Base-by-base conservation (phyloP, 1,140 invertebrate species). In the Cotesia chilonis region DNA sequence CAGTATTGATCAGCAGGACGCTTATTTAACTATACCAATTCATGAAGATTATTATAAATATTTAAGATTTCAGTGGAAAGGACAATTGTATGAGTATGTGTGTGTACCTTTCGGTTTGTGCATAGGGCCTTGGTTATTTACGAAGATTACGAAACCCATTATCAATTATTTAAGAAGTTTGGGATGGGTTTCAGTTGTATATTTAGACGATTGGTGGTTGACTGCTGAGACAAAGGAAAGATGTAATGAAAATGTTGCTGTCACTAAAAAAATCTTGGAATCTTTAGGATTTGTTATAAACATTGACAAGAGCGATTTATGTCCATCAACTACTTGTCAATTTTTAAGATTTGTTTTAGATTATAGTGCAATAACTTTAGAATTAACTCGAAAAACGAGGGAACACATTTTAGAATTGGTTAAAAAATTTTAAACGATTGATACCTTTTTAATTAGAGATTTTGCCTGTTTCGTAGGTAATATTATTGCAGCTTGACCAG, bases 21-120 rank as follows among this genome's bases (percentile, higher is more conserved):
- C 60, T 38, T 63, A 63, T 63, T 14, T 36, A 36, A n/a, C 9
- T 10, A 63, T 63, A 0, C 60, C 60, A n/a, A 63, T 63, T 10
- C 6, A 17, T n/a, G 14, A 63, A 37, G 7, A 10, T 10, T 14
- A 36, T 36, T n/a, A 14, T n/a, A 63, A 63, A 63, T 63, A n/a
- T 37, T 63, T 63, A 14, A 38, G 60, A 38, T 63, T 63, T 14
- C 10, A 3, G 10, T 63, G 35, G 4, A n/a, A 38, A 9, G 60
- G 12, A 7, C 6, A n/a, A 9, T 9, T 63, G 6, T 63, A 63
- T 41, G 35, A 63, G 35, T 41, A 36, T 14, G 36, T n/a, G 2
- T 63, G 35, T 38, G 9, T 63, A 28, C 60, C 60, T 37, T 63
- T 63, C 14, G 60, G 60, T 9, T 38, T 63, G 35, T n/a, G 12